phyloP scores from a whole-genome alignment of 2,888 invertebrate species.

The Ormyrus nitidulus region DNA sequence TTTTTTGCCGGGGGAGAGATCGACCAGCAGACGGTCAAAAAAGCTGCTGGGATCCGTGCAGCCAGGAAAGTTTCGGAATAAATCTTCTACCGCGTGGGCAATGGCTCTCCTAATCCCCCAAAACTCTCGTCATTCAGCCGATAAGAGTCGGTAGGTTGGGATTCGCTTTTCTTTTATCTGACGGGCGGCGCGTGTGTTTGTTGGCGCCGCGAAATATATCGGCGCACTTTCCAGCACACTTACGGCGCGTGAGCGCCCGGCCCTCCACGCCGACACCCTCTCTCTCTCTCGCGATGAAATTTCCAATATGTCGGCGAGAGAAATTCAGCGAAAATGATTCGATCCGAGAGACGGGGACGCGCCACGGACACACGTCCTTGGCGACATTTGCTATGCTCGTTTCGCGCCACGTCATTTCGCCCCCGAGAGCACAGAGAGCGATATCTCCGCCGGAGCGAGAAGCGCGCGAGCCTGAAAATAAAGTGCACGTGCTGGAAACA shows the following conservation, averaged over 20 bases:
- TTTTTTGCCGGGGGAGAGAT: too few relatives aligned
- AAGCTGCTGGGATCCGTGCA: too few relatives aligned
- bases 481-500: conserved; percentile 7
- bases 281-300: conserved; percentile 23
- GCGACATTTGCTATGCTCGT: conserved; percentile 45
- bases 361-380: not conserved
- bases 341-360: conserved; percentile 20
- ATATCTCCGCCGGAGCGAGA: not conserved
- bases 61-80: not conserved
- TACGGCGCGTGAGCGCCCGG: not conserved
- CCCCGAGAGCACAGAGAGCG: not conserved
- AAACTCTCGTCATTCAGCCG: conserved; percentile 17
- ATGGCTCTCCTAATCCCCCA: conserved; percentile 20
- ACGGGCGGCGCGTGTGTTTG: not conserved
- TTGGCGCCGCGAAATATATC: conserved; percentile 39
- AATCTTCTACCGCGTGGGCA: not conserved
- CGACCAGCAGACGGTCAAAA: too few relatives aligned
- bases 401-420: conserved; percentile 8
- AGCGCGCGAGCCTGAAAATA: conserved; percentile 3
- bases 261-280: not conserved
- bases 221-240: conserved; percentile 48
- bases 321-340: conserved; percentile 55
- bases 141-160: conserved; percentile 11
- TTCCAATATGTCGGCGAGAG: conserved; percentile 50
- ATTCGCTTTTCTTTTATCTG: conserved; percentile 35